Evolutionary conservation across 1,140 invertebrate genomes (phyloP), one percentile per base, ranked within the genome.

Genomic region (Lasaia peninsularis): DNA sequence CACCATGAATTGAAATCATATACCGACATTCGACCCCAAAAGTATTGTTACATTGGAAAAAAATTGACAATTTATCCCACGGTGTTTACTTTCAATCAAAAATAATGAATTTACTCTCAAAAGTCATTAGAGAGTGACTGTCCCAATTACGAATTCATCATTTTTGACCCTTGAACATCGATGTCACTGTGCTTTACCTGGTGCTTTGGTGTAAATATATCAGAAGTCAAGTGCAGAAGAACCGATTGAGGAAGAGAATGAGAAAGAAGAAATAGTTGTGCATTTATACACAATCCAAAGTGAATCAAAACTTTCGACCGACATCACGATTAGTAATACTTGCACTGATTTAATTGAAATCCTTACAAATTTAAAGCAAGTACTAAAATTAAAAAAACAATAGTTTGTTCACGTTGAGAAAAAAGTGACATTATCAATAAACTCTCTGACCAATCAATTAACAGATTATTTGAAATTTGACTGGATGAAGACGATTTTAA

Each of bases 1-100:
- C 65, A 73, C 63, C 81, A 83, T 86, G 74, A 86, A 88, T 82
- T 86, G 73, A 79, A 73, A 80, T 81, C 9, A 20, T 48, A 48
- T 28, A 7, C 2, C 5, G 21, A 24, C 21, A 2, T 24, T 24
- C 2, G 21, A 28, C 24, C 24, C 24, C 24, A 2, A 28, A 28
- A 7, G 8, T 28, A 7, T 7, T 28, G 24, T 28, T 28, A 0
- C 1, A 28, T 28, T 28, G 24, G n/a, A n/a, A 28, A 28, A 6
- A 28, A 28, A 6, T 28, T 48, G 44, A 48, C 16, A 48, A 48
- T 62, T 57, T 9, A 58, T 60, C 35, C 51, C 50, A 62, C 55
- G 61, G 62, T 71, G 60, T 65, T 52, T 31, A 55, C 14, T 51
- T 35, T 52, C 20, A 21, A 52, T 67, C 65, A 77, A 80, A 80